Conservation (phyloP, 2,797 vertebrate species). For the Cuculus canorus region DNA sequence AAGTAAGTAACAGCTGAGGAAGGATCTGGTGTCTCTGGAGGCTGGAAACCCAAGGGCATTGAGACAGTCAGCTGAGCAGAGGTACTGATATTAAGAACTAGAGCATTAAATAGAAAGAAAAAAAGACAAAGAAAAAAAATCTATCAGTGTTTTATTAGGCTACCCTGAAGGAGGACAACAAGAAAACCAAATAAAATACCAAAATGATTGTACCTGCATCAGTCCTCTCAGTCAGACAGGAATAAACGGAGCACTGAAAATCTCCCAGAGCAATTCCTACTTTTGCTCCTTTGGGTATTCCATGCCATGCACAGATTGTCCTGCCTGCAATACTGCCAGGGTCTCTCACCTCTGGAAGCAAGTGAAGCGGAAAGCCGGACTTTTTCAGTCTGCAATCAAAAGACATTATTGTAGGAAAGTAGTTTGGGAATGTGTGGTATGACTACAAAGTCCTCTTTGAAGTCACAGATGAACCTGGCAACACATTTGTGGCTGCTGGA, state of each 20-base stretch:
- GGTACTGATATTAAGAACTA: slow-evolving; percentile 95
- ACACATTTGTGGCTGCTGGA: background rate
- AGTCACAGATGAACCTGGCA: background rate
- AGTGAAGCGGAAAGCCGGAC: slow-evolving; percentile 85
- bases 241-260: slow-evolving; percentile 95
- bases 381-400: slow-evolving; percentile 82
- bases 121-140: background rate
- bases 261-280: slow-evolving; percentile 93
- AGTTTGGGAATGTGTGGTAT: background rate
- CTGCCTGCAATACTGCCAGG: slow-evolving; percentile 84
- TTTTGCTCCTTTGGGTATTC: slow-evolving; percentile 83
- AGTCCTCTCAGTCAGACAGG: slow-evolving; percentile 84
- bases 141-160: background rate
- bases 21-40: slow-evolving; percentile 79
- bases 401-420: background rate
- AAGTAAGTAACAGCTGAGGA: slow-evolving; percentile 85
- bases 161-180: background rate
- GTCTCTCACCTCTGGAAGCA: slow-evolving; percentile 86
- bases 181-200: background rate
- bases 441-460: background rate
- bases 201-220: slow-evolving; percentile 86
- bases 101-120: background rate
- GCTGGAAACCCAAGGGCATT: slow-evolving; percentile 87
- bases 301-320: slow-evolving; percentile 84
- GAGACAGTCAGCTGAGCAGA: slow-evolving; percentile 90